Percentiles rank a stretch among this genome's conserved stretches.
Conservation (phyloP, 1,140 invertebrate species). For the Aethina tumida region DNA sequence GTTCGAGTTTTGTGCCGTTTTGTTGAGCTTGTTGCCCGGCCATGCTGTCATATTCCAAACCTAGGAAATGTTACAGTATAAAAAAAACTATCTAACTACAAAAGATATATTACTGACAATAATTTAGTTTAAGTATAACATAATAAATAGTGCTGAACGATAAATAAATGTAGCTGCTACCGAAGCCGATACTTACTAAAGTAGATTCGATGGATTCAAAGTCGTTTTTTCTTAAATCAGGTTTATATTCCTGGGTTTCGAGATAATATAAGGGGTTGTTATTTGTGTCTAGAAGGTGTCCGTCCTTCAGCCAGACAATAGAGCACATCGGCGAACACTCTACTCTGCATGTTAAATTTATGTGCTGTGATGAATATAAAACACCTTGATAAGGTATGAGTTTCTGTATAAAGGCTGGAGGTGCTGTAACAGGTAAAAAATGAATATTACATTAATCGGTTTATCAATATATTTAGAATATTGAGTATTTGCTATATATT, state of each 20-base stretch:
- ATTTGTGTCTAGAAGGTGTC: constrained; percentile 48
- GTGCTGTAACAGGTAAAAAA: constrained; percentile 46
- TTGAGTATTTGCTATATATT: not conserved
- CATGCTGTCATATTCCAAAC: constrained; percentile 70
- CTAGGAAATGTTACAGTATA: constrained; percentile 29
- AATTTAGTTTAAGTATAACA: no score
- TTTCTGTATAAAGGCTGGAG: constrained; percentile 75
- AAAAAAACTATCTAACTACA: not conserved
- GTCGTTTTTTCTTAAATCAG: constrained; percentile 66
- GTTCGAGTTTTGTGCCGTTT: constrained; percentile 64
- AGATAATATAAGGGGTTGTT: constrained; percentile 57
- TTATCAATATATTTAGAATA: not conserved
- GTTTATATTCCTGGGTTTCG: constrained; percentile 48
- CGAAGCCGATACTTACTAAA: constrained; percentile 52
- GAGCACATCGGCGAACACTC: constrained; percentile 80
- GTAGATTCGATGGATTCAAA: constrained; percentile 80
- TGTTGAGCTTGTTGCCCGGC: constrained; percentile 65
- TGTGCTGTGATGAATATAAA: constrained; percentile 58
- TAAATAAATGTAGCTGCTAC: no score
- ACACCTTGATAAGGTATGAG: constrained; percentile 70
- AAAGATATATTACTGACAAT: no score
- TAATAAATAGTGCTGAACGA: no score
- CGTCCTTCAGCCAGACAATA: constrained; percentile 75
- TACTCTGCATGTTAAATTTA: constrained; percentile 74
- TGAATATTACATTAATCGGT: not conserved